Percentiles rank a stretch among this genome's conserved stretches.
phyloP scores from a whole-genome alignment of 2,797 vertebrate species.

The Acanthornis magna region DNA sequence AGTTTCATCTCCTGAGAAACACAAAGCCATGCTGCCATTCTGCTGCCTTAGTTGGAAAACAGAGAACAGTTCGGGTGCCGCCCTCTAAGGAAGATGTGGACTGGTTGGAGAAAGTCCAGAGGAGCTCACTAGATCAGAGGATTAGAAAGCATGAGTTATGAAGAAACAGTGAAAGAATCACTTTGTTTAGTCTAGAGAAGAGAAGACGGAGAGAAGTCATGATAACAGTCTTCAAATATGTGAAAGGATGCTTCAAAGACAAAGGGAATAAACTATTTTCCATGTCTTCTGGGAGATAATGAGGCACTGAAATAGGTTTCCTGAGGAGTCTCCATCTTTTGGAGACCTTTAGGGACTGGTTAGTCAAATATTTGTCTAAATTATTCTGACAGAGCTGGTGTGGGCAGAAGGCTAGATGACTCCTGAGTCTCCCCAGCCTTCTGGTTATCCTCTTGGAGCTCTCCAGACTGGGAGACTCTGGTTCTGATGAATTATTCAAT shows the following conservation, averaged over 20 bases:
- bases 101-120: conserved; percentile 58
- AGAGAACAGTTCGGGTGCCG: neutral
- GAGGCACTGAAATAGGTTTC: neutral
- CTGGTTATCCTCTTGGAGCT: neutral
- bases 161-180: conserved; percentile 35
- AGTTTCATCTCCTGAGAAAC: neutral
- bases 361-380: neutral
- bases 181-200: conserved; percentile 65
- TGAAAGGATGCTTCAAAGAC: conserved; percentile 42
- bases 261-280: conserved; percentile 22
- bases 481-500: neutral
- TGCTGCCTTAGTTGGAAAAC: conserved; percentile 57
- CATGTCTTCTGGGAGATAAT: neutral
- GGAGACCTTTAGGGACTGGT: neutral
- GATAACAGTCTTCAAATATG: conserved; percentile 55
- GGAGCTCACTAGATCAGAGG: conserved; percentile 55
- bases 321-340: neutral
- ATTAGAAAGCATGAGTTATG: conserved; percentile 61
- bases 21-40: neutral
- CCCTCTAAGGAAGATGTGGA: neutral
- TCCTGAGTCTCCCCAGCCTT: neutral
- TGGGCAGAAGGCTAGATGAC: neutral
- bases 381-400: neutral
- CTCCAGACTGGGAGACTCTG: neutral
- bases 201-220: conserved; percentile 21